Conservation (phyloP, 2,113 vertebrate species). For the Oophaga pumilio region DNA sequence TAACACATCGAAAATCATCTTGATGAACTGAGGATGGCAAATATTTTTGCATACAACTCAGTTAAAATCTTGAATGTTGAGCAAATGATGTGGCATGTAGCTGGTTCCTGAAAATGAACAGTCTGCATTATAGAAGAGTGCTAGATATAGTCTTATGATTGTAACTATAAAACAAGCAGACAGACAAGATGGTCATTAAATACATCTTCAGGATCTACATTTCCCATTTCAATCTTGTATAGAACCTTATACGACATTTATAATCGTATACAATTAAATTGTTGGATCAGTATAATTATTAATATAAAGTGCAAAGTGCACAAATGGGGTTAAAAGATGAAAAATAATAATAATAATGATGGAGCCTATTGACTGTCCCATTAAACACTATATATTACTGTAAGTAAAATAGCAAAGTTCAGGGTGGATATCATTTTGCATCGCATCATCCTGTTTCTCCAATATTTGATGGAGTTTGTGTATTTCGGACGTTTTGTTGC, state of each 20-base stretch:
- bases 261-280: background rate
- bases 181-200: background rate
- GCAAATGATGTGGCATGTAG: background rate
- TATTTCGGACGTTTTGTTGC: no score
- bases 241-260: background rate
- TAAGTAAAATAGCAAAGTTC: no score
- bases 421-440: no score
- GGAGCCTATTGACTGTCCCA: no score
- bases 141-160: background rate
- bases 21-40: background rate
- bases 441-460: no score
- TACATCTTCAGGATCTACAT: background rate
- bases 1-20: background rate
- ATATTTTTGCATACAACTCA: background rate
- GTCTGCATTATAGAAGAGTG: background rate
- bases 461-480: no score
- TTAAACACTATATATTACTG: no score
- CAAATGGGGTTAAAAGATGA: no score
- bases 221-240: background rate
- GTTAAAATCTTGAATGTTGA: background rate
- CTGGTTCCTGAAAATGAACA: constrained; percentile 15
- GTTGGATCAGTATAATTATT: background rate
- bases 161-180: background rate
- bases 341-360: no score
- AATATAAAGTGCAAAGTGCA: no score